Conservation (phyloP, 1,140 invertebrate genomes). For the Bombus superbus region DNA sequence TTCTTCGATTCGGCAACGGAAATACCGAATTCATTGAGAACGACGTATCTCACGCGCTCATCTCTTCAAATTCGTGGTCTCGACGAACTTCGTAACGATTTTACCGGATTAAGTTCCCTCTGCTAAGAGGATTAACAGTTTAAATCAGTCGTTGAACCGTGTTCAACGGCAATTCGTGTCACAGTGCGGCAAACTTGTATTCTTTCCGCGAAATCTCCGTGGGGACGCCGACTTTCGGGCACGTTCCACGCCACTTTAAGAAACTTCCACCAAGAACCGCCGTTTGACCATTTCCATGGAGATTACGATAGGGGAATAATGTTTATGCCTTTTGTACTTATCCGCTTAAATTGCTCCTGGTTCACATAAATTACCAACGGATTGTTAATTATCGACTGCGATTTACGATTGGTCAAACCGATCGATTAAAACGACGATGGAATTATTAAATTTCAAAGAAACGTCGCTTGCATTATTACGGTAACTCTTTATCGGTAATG, state of each 20-base stretch:
- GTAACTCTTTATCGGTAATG: neutral
- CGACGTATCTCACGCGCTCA: conserved; percentile 49
- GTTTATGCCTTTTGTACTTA: neutral
- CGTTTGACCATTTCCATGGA: neutral
- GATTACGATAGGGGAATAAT: neutral
- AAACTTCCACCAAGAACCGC: neutral
- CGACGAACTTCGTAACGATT: conserved; percentile 54
- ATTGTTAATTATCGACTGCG: neutral
- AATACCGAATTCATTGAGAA: neutral
- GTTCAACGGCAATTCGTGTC: conserved; percentile 32
- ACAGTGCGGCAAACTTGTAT: neutral
- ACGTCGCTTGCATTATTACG: neutral
- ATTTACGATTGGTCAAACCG: too few species aligned
- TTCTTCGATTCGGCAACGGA: neutral
- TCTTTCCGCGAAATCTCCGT: neutral
- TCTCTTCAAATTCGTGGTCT: conserved; percentile 50
- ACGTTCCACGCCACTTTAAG: neutral
- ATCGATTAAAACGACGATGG: neutral
- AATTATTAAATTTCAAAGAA: neutral
- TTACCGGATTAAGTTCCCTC: conserved; percentile 51
- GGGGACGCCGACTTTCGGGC: neutral
- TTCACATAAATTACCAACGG: neutral
- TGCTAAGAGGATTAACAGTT: conserved; percentile 59
- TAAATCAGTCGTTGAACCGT: conserved; percentile 34
- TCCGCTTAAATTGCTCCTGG: neutral